Conservation (phyloP, 2,797 vertebrate genomes). For the Thunnus albacares region DNA sequence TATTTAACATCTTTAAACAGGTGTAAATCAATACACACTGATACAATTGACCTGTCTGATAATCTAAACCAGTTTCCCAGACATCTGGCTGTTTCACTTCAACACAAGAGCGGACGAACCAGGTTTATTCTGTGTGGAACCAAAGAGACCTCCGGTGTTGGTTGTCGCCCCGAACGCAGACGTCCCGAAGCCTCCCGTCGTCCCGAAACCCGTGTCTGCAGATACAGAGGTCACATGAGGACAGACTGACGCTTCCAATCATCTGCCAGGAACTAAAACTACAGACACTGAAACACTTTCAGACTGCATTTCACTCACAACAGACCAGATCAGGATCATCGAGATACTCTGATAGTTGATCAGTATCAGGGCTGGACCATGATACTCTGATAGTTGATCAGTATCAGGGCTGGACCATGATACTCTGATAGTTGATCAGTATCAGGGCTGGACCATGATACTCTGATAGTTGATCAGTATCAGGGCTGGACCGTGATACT, state of each 20-base stretch:
- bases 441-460: too few relatives aligned
- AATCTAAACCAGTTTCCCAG: neutral
- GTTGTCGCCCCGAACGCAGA: constrained; percentile 92
- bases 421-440: too few relatives aligned
- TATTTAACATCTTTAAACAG: neutral
- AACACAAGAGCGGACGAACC: constrained; percentile 80
- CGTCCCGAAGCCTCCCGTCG: constrained; percentile 91
- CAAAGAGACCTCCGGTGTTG: constrained; percentile 93
- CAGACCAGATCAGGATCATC: neutral
- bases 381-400: too few relatives aligned
- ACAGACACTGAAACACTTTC: neutral
- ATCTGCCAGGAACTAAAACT: neutral
- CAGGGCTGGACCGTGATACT: too few relatives aligned
- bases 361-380: too few relatives aligned
- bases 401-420: too few relatives aligned
- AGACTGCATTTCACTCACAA: neutral
- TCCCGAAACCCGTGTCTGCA: constrained; percentile 91
- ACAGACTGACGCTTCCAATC: neutral
- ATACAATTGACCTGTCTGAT: neutral
- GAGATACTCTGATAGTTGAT: too few relatives aligned
- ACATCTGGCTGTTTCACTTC: neutral
- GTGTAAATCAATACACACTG: neutral
- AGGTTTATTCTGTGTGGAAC: constrained; percentile 92
- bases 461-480: too few relatives aligned
- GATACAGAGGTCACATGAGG: constrained; percentile 28